Conservation (phyloP, 2,888 invertebrate species). For the Cyclophora albipunctata region DNA sequence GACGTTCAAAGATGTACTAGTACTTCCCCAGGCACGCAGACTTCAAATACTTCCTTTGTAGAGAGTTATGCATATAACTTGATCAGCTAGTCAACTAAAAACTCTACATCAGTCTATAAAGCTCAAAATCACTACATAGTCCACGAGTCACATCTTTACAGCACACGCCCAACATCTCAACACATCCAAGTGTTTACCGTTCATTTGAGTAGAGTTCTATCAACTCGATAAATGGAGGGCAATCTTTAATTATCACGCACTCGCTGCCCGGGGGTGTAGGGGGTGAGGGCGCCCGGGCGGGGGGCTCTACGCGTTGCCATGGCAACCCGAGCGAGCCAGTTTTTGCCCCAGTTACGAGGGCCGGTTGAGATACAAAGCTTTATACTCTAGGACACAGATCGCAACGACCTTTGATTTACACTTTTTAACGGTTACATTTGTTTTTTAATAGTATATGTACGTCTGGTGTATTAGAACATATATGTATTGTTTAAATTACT, state of each 20-base stretch:
- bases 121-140: no score
- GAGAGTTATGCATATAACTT: no score
- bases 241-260: conserved; percentile 19
- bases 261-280: conserved; percentile 9
- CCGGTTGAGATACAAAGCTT: conserved; percentile 35
- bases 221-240: conserved; percentile 10
- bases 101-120: no score
- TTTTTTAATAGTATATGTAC: no score
- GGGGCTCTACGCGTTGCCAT: conserved; percentile 33
- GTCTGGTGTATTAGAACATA: conserved; percentile 4
- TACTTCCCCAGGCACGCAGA: no score
- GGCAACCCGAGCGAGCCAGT: conserved; percentile 44
- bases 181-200: not conserved
- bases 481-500: not conserved
- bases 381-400: conserved; percentile 24
- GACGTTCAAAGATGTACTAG: no score
- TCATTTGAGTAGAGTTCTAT: conserved; percentile 6
- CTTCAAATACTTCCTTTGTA: no score
- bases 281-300: conserved; percentile 12
- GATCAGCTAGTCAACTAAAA: no score
- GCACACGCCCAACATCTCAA: no score
- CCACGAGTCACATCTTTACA: no score
- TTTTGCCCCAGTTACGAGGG: conserved; percentile 56
- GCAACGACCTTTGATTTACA: conserved; percentile 9
- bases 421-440: no score